Conservation (phyloP, 2,888 invertebrate genomes). For the Amphipoea lucens region DNA sequence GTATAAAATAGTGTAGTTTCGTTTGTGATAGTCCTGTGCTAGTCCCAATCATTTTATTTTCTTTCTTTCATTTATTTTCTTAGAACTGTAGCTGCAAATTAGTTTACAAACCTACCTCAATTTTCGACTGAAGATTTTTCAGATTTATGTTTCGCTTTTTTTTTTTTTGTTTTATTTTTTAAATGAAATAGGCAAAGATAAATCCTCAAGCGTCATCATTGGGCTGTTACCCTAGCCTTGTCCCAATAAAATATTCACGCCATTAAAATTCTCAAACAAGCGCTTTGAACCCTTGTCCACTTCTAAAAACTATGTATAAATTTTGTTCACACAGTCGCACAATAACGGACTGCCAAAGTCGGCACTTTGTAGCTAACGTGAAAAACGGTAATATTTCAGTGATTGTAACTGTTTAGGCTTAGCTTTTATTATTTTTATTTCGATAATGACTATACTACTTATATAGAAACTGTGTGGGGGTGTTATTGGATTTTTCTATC, state of each 20-base stretch:
- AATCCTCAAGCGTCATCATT: background rate
- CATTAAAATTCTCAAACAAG: conserved; percentile 48
- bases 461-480: background rate
- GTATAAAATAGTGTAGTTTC: too few species aligned
- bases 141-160: background rate
- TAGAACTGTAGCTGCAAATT: background rate
- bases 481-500: background rate
- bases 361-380: conserved; percentile 22
- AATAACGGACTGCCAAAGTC: conserved; percentile 40
- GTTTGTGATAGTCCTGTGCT: too few species aligned
- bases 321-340: conserved; percentile 35
- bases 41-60: too few species aligned
- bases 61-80: too few species aligned
- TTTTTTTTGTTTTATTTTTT: conserved; percentile 2
- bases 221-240: conserved; percentile 1
- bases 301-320: conserved; percentile 46
- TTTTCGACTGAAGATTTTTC: background rate
- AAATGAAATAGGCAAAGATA: conserved; percentile 7
- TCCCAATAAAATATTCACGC: conserved; percentile 48
- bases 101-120: rapidly evolving
- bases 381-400: conserved; percentile 8
- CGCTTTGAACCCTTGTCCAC: conserved; percentile 53
- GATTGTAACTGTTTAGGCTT: background rate
- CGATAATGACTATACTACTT: background rate
- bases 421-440: background rate